A percentile compares a stretch with the other conserved stretches of the same genome.
Evolutionary conservation across 2,113 vertebrate genomes (phyloP).

Genomic region (Corydoras maculifer): DNA sequence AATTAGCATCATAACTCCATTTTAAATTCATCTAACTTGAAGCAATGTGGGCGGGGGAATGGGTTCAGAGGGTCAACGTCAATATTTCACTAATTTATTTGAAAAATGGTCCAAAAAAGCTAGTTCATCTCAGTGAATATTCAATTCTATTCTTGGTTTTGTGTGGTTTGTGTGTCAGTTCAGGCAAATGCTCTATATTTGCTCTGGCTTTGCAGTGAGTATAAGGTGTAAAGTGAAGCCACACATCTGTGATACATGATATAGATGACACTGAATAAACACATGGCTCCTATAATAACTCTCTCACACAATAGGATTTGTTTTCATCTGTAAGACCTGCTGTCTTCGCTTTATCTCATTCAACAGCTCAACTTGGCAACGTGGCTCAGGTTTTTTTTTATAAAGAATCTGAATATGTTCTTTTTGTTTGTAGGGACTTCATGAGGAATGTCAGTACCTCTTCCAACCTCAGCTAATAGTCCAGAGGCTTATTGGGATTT

Average conservation of each 20-base stretch:
- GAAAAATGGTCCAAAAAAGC: no score
- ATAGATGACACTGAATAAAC: no score
- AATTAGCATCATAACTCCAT: no score
- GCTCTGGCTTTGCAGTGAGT: constrained; percentile 25
- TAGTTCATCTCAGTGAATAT: no score
- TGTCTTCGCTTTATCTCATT: neutral
- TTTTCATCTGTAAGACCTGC: neutral
- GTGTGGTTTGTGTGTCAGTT: constrained; percentile 2
- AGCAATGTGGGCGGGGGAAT: no score
- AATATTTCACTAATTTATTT: no score
- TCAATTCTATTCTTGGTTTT: no score
- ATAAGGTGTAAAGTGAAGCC: constrained; percentile 10
- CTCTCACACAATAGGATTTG: constrained; percentile 22
- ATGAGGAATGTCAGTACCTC: constrained; percentile 96
- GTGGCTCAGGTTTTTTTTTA: neutral
- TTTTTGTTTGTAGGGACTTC: constrained; percentile 74
- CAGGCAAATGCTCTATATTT: constrained; percentile 2
- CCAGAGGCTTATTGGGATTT: constrained; percentile 85
- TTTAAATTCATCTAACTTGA: no score
- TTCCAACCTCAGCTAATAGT: constrained; percentile 97
- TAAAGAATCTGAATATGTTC: neutral
- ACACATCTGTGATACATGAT: neutral
- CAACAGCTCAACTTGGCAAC: neutral
- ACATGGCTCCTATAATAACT: neutral
- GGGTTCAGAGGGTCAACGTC: no score